Conservation (phyloP, 2,888 invertebrate species). For the Xanthia togata region DNA sequence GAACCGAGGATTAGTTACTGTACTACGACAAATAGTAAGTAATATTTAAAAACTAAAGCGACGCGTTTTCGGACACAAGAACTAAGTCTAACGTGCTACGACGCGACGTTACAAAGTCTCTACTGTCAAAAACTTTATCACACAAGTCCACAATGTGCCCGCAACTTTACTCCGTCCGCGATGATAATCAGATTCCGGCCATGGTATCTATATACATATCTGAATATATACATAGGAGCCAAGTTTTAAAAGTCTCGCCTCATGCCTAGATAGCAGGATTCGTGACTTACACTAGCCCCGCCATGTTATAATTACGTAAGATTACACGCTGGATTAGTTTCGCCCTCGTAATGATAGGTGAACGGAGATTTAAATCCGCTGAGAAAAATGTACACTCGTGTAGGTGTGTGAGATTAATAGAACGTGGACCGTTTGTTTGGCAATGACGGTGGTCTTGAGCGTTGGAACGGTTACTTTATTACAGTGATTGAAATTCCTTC, state of each 20-base stretch:
- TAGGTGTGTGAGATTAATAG: conserved; percentile 58
- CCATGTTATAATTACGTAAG: conserved; percentile 89
- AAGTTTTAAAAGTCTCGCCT: conserved; percentile 80
- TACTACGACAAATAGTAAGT: background rate
- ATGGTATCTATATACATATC: conserved; percentile 77
- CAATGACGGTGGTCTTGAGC: conserved; percentile 58
- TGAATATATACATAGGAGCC: conserved; percentile 70
- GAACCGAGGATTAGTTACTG: background rate
- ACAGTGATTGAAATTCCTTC: conserved; percentile 43
- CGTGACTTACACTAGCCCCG: conserved; percentile 87
- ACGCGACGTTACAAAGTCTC: conserved; percentile 21
- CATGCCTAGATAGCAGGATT: conserved; percentile 84
- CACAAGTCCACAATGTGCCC: conserved; percentile 67
- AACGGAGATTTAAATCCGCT: conserved; percentile 72
- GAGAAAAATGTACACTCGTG: conserved; percentile 67
- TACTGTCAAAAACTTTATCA: conserved; percentile 41
- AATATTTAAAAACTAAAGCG: background rate
- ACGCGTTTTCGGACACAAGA: background rate
- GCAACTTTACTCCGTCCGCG: conserved; percentile 75
- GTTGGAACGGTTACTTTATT: conserved; percentile 31
- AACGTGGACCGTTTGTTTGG: conserved; percentile 49
- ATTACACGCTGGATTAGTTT: conserved; percentile 82
- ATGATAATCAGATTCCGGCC: conserved; percentile 86
- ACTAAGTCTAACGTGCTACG: background rate
- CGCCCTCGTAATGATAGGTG: conserved; percentile 81